These are phyloP conservation scores for Plusia festucae DNA, from an alignment of 2,888 invertebrate genomes.

Conservation along the genomic window DNA sequence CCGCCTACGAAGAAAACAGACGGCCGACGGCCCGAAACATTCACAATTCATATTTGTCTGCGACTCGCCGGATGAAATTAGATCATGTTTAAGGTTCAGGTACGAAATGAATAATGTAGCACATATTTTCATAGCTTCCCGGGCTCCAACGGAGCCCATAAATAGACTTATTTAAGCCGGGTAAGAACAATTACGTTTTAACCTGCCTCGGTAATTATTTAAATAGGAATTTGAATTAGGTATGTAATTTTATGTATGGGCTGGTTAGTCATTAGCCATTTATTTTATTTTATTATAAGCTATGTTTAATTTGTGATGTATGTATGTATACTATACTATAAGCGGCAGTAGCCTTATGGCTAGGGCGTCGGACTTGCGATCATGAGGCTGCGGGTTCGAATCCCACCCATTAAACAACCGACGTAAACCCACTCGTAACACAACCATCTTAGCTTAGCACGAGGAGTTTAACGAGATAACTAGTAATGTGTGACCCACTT, in stretches of 20 bases:
- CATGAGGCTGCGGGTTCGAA: too few relatives aligned
- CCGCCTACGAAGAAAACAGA: conserved; percentile 12
- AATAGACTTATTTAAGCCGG: conserved; percentile 35
- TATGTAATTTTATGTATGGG: conserved; percentile 19
- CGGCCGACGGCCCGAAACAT: conserved; percentile 10
- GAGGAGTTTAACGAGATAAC: too few relatives aligned
- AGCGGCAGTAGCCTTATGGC: too few relatives aligned
- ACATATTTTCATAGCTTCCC: conserved; percentile 32
- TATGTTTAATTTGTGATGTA: too few relatives aligned
- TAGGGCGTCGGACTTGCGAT: too few relatives aligned
- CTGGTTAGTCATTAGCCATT: conserved; percentile 17
- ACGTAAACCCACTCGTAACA: too few relatives aligned
- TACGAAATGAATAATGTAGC: conserved; percentile 48
- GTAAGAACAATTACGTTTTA: conserved; percentile 40
- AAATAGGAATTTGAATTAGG: conserved; percentile 31
- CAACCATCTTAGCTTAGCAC: too few relatives aligned
- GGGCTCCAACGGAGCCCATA: conserved; percentile 25
- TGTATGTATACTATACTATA: too few relatives aligned
- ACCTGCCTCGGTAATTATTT: conserved; percentile 38
- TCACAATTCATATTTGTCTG: conserved; percentile 49
- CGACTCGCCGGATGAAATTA: conserved; percentile 40
- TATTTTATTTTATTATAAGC: neutral
- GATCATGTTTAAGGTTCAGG: conserved; percentile 43
- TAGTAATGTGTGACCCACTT: too few relatives aligned
- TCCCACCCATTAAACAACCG: too few relatives aligned